Percentiles rank a stretch among this genome's conserved stretches.
These are phyloP conservation scores for Gasterosteus aculeatus DNA, from an alignment of 2,113 vertebrate species.

Conservation along the genomic window DNA sequence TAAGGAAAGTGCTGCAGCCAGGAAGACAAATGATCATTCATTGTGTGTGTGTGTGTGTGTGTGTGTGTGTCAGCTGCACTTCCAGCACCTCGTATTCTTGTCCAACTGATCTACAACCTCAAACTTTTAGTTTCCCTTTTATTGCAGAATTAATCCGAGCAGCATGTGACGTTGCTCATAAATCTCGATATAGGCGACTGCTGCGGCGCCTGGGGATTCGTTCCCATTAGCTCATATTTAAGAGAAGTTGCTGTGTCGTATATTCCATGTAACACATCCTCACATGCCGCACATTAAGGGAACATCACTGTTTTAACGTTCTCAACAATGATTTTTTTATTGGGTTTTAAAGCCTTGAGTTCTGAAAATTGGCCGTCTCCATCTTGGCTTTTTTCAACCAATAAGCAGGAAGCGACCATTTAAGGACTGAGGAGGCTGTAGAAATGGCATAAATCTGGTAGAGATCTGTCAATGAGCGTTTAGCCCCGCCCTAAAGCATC, in stretches of 20 bases:
- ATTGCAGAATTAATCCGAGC: background rate
- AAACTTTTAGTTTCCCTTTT: background rate
- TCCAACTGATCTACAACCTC: slow-evolving; percentile 26
- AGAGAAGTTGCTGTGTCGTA: background rate
- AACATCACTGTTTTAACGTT: too few species aligned
- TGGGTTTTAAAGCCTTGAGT: too few species aligned
- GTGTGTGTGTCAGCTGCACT: slow-evolving; percentile 6
- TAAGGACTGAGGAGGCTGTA: too few species aligned
- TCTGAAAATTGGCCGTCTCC: too few species aligned
- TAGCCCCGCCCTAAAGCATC: too few species aligned
- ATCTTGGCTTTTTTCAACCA: too few species aligned
- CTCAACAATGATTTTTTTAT: too few species aligned
- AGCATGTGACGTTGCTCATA: background rate
- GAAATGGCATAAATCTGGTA: too few species aligned
- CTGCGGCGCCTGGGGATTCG: background rate
- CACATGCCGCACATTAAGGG: too few species aligned
- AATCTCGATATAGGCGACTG: background rate
- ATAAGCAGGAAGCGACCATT: too few species aligned
- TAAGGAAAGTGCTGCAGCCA: slow-evolving; percentile 21
- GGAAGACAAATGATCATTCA: background rate
- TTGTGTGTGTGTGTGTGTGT: background rate
- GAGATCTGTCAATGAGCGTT: too few species aligned
- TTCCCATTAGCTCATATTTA: slow-evolving; percentile 20
- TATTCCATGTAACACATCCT: too few species aligned
- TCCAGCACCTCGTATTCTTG: slow-evolving; percentile 10